Percentiles rank a stretch among this genome's conserved stretches.
Conservation (phyloP, 2,888 invertebrate genomes). For the Drosophila longiperda region DNA sequence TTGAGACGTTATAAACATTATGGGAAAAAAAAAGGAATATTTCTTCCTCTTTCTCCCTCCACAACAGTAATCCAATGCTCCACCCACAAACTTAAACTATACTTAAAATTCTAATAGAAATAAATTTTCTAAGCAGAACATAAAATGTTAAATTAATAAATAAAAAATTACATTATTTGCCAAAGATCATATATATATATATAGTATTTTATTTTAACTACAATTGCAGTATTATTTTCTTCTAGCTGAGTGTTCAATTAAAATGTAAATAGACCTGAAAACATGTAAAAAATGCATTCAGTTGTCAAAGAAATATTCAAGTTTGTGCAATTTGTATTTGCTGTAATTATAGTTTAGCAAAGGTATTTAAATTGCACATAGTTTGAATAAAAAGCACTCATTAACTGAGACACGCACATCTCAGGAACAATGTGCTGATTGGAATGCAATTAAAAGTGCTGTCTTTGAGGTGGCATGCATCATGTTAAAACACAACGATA, state of each 20-base stretch:
- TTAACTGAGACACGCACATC: constrained; percentile 14
- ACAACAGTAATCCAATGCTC: neutral
- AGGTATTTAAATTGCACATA: neutral
- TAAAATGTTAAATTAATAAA: neutral
- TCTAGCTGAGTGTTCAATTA: neutral
- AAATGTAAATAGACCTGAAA: neutral
- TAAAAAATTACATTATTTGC: too few species aligned
- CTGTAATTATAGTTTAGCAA: constrained; percentile 5
- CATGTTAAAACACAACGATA: constrained; percentile 14
- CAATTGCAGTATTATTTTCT: neutral
- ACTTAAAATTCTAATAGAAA: neutral
- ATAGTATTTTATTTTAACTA: too few species aligned
- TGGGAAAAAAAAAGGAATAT: neutral
- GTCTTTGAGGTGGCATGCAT: constrained; percentile 32
- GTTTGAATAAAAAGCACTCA: neutral
- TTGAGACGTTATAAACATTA: fast-evolving
- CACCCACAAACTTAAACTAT: neutral
- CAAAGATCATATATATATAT: too few species aligned
- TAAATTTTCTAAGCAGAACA: neutral
- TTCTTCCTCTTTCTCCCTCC: too few species aligned
- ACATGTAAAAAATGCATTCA: neutral
- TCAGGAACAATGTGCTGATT: constrained; percentile 44
- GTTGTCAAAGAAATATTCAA: neutral
- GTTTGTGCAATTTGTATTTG: neutral
- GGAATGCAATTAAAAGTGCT: constrained; percentile 68